Conservation (phyloP, 1,140 invertebrate genomes). For the Drosophila ananassae region DNA sequence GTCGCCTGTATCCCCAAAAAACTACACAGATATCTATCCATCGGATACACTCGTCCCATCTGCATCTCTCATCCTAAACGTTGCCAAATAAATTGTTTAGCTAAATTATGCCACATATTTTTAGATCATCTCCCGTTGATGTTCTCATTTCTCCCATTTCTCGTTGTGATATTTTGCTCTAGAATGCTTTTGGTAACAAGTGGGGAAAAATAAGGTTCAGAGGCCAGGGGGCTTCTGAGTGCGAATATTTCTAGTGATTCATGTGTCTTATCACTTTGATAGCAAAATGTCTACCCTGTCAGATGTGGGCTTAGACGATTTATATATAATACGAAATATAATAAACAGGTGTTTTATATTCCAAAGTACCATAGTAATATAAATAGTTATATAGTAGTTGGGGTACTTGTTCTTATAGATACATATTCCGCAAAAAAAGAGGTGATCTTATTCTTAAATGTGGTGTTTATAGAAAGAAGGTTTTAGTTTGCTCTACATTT, state of each 20-base stretch:
- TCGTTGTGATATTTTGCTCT: conserved; percentile 9
- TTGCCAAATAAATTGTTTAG: conserved; percentile 67
- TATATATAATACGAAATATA: too few relatives aligned
- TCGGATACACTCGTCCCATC: conserved; percentile 10
- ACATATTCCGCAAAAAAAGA: too few relatives aligned
- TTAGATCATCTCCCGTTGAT: conserved; percentile 32
- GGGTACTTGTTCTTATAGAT: too few relatives aligned
- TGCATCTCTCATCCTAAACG: conserved; percentile 9
- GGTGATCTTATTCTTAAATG: too few relatives aligned
- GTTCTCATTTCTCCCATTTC: conserved; percentile 25
- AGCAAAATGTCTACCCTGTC: not conserved
- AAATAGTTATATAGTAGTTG: too few relatives aligned
- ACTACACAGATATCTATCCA: conserved; percentile 9
- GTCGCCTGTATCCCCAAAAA: conserved; percentile 10
- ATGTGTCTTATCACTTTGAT: not conserved
- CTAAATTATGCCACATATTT: conserved; percentile 76
- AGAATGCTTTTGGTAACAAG: conserved; percentile 7
- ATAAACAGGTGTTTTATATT: too few relatives aligned
- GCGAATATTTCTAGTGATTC: conserved; percentile 1
- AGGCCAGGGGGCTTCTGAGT: not conserved
- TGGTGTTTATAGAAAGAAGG: too few relatives aligned
- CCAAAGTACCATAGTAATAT: too few relatives aligned
- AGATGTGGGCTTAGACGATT: not conserved
- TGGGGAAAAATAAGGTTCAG: not conserved
- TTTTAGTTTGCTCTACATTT: too few relatives aligned